phyloP scores from a whole-genome alignment of 2,888 invertebrate genomes.

The Tricholauxania praeusta region DNA sequence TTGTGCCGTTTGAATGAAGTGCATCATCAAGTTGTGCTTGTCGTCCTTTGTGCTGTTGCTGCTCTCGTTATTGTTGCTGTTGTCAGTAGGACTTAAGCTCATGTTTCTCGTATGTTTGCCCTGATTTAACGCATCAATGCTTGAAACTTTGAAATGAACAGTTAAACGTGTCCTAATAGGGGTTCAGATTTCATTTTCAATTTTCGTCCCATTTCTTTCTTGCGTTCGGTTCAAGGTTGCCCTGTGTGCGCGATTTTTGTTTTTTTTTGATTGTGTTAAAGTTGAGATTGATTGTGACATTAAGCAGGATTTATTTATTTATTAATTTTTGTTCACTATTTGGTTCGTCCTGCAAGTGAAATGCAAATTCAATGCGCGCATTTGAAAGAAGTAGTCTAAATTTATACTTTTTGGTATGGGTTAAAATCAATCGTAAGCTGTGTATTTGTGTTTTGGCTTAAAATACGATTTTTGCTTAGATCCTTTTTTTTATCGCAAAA shows the following conservation, averaged over 20 bases:
- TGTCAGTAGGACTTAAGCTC: constrained; percentile 39
- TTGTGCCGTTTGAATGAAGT: constrained; percentile 29
- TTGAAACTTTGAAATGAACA: constrained; percentile 66
- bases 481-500: background rate
- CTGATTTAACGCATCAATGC: constrained; percentile 65
- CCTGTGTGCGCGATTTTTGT: background rate
- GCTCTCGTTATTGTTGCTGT: constrained; percentile 37
- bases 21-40: background rate
- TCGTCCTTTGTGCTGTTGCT: constrained; percentile 22
- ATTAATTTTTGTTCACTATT: constrained; percentile 53
- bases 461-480: no score
- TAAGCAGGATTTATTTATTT: constrained; percentile 66
- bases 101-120: constrained; percentile 52
- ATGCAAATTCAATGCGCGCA: constrained; percentile 55
- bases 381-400: constrained; percentile 13
- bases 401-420: background rate
- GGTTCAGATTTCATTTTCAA: constrained; percentile 62
- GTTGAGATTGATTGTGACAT: constrained; percentile 65
- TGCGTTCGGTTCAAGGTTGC: background rate
- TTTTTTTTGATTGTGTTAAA: constrained; percentile 39
- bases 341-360: constrained; percentile 50
- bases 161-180: constrained; percentile 66
- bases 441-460: constrained; percentile 9
- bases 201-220: constrained; percentile 14
- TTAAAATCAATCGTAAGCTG: background rate